Percentiles rank a stretch among this genome's conserved stretches.
Evolutionary conservation across 2,888 invertebrate genomes (phyloP).

Genomic region (Ptychoptera albimana): DNA sequence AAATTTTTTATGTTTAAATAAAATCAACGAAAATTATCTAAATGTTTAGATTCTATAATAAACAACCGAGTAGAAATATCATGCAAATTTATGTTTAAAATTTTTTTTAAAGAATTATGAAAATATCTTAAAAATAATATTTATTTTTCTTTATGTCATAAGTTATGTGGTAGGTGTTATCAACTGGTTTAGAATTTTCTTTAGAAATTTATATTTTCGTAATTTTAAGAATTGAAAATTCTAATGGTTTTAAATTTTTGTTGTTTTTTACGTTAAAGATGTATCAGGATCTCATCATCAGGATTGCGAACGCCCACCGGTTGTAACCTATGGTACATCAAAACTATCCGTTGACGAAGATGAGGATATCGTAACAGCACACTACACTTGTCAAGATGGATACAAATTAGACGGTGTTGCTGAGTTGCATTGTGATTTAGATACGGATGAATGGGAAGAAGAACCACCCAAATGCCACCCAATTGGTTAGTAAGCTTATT

Average conservation of each 20-base stretch:
- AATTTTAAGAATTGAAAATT: neutral
- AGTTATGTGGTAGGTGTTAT: no score
- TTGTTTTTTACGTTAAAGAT: neutral
- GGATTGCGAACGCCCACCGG: constrained; percentile 25
- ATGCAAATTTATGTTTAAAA: no score
- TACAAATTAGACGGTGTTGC: constrained; percentile 20
- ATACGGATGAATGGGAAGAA: constrained; percentile 24
- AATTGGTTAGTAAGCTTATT: constrained; percentile 12
- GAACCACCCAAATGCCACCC: constrained; percentile 23
- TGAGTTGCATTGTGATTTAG: constrained; percentile 21
- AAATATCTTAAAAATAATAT: no score
- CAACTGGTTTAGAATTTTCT: no score
- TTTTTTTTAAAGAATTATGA: no score
- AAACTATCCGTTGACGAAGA: constrained; percentile 18
- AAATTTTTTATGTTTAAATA: no score
- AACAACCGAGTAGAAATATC: no score
- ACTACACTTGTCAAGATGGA: constrained; percentile 22
- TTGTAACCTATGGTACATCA: constrained; percentile 19
- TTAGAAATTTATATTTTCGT: no score
- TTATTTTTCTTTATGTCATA: no score
- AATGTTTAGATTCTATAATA: no score
- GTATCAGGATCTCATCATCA: constrained; percentile 13
- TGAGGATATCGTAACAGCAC: constrained; percentile 20
- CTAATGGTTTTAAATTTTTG: neutral
- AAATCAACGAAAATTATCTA: no score